Conservation (phyloP, 2,113 vertebrate species). For the Empidonax alnorum region DNA sequence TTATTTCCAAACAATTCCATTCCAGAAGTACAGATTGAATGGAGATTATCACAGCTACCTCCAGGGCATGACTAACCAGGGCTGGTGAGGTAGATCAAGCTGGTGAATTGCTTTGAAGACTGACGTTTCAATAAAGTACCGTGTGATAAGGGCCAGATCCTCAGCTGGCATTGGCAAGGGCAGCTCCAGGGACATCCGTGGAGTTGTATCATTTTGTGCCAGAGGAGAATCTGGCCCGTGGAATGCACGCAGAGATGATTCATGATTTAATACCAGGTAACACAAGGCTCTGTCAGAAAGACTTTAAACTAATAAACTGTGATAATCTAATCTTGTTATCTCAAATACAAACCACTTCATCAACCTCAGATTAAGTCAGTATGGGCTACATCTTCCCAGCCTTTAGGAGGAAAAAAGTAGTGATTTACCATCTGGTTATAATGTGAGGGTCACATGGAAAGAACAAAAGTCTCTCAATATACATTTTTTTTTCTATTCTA, state of each 20-base stretch:
- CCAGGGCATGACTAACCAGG: constrained; percentile 43
- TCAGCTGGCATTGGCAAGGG: constrained; percentile 2
- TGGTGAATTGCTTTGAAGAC: constrained; percentile 15
- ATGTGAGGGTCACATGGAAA: constrained; percentile 27
- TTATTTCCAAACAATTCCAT: constrained; percentile 58
- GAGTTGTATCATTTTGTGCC: neutral
- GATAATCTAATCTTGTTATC: constrained; percentile 68
- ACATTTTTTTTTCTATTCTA: constrained; percentile 6
- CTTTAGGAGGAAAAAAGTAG: constrained; percentile 43
- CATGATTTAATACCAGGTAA: constrained; percentile 61
- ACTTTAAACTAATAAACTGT: constrained; percentile 68
- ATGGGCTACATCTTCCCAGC: constrained; percentile 42
- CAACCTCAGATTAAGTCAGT: constrained; percentile 66
- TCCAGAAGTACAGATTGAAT: constrained; percentile 41
- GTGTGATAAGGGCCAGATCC: constrained; percentile 45
- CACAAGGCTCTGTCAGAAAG: constrained; percentile 56
- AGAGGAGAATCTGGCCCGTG: neutral
- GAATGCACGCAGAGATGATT: constrained; percentile 31
- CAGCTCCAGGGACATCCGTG: neutral
- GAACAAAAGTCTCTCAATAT: constrained; percentile 20
- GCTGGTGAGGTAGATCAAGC: neutral
- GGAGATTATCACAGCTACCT: constrained; percentile 40
- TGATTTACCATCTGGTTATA: constrained; percentile 66
- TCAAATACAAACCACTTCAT: constrained; percentile 67
- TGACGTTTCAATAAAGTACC: neutral